Evolutionary conservation across 2,797 vertebrate species (phyloP).

Genomic region (Melanogrammus aeglefinus): DNA sequence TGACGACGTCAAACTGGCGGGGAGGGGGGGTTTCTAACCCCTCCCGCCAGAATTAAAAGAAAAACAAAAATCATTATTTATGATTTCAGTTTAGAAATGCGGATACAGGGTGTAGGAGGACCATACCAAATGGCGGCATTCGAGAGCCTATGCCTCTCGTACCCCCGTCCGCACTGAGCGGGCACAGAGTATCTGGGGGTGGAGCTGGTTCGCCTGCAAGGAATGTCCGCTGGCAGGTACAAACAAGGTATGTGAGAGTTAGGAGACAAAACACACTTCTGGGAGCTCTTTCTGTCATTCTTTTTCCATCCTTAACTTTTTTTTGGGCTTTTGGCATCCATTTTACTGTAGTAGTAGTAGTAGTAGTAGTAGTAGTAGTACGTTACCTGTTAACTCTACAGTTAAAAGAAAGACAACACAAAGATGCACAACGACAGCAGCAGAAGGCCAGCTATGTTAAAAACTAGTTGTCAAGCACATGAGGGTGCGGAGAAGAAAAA

Average conservation of each 20-base stretch:
- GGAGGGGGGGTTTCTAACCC: slow-evolving; percentile 78
- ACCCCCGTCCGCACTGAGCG: slow-evolving; percentile 99
- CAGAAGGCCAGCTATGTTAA: slow-evolving; percentile 92
- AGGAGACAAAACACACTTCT: slow-evolving; percentile 97
- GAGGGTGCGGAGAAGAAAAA: slow-evolving; percentile 88
- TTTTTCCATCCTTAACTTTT: slow-evolving; percentile 96
- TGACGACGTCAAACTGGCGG: slow-evolving; percentile 85
- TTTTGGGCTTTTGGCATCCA: slow-evolving; percentile 77
- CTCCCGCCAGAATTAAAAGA: slow-evolving; percentile 64
- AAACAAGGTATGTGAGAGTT: slow-evolving; percentile 99
- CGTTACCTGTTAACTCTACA: slow-evolving; percentile 99
- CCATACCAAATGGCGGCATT: slow-evolving; percentile 99
- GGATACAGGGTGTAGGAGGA: slow-evolving; percentile 99
- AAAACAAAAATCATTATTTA: slow-evolving; percentile 55
- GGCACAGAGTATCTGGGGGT: slow-evolving; percentile 99
- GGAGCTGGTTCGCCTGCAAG: slow-evolving; percentile 99
- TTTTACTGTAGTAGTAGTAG: slow-evolving; percentile 78
- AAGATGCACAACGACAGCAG: slow-evolving; percentile 90
- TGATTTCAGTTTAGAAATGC: slow-evolving; percentile 86
- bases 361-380: slow-evolving; percentile 87
- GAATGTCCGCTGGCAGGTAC: slow-evolving; percentile 99
- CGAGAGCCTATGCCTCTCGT: slow-evolving; percentile 99
- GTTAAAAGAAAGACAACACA: slow-evolving; percentile 76
- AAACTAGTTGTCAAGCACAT: slow-evolving; percentile 92
- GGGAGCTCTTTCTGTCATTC: slow-evolving; percentile 65